Percentiles rank a stretch among this genome's conserved stretches.
Evolutionary conservation across 2,113 vertebrate genomes (phyloP).

Genomic region (Spermophilus dauricus): DNA sequence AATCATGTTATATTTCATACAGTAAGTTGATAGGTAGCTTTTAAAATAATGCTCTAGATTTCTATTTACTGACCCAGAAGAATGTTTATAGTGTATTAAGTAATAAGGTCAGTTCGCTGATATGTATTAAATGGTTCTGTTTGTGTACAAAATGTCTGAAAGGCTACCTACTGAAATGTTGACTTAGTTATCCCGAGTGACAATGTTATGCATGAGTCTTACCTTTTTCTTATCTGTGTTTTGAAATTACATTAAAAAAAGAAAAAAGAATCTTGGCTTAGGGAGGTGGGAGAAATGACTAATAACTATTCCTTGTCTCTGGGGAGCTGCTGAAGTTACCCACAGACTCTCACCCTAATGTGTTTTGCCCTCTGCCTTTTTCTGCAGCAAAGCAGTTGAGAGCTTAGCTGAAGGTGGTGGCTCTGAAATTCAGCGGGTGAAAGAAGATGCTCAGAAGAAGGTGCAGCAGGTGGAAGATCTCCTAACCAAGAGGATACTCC

Average conservation of each 20-base stretch:
- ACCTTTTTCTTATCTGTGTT: neutral
- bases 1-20: neutral
- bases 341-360: fast-evolving
- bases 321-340: neutral
- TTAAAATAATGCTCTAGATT: conserved; percentile 28
- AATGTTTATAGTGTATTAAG: neutral
- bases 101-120: conserved; percentile 4
- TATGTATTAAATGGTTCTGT: neutral
- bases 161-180: conserved; percentile 36
- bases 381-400: conserved; percentile 95
- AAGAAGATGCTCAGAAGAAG: conserved; percentile 91
- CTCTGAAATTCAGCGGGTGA: conserved; percentile 90
- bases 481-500: conserved; percentile 88
- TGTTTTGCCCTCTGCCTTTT: neutral
- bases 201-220: neutral
- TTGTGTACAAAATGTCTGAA: conserved; percentile 1
- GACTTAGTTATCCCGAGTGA: neutral
- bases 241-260: conserved; percentile 2
- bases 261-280: neutral
- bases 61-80: conserved; percentile 33
- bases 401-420: conserved; percentile 92
- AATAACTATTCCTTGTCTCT: neutral
- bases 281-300: neutral
- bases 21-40: neutral
- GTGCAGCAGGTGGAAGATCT: conserved; percentile 89